These are phyloP conservation scores for Drosophila suboccidentalis DNA, from an alignment of 2,888 invertebrate species.

Conservation along the genomic window DNA sequence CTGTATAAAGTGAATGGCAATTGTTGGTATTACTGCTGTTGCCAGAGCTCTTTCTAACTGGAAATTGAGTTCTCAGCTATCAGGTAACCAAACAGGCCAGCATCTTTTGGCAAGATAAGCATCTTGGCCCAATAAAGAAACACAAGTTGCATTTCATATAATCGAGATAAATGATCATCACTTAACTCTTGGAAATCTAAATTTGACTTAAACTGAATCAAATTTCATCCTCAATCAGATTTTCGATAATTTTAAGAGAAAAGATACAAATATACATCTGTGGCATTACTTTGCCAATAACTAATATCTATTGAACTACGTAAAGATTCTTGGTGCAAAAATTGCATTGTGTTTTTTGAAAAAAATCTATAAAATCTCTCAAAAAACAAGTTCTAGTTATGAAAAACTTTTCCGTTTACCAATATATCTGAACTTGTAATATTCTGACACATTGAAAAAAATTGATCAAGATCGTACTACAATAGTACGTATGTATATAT, in stretches of 20 bases:
- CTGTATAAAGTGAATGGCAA: conserved; percentile 70
- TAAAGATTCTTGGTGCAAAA: background rate
- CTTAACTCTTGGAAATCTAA: background rate
- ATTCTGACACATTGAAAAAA: too few species aligned
- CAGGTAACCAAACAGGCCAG: conserved; percentile 47
- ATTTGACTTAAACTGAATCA: conserved; percentile 2
- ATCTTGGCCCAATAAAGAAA: conserved; percentile 30
- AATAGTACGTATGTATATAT: too few species aligned
- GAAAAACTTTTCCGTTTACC: too few species aligned
- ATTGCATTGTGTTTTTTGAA: too few species aligned
- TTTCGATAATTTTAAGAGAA: too few species aligned
- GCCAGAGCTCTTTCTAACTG: conserved; percentile 28
- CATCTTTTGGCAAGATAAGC: conserved; percentile 35
- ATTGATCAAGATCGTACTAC: too few species aligned
- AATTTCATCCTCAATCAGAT: background rate
- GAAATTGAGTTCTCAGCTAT: conserved; percentile 67
- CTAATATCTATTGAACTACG: background rate
- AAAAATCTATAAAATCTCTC: too few species aligned
- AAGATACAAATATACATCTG: background rate
- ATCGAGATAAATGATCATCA: conserved; percentile 44
- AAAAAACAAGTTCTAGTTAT: too few species aligned
- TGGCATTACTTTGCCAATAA: background rate
- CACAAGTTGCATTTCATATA: conserved; percentile 14
- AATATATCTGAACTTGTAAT: too few species aligned
- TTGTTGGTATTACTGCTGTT: background rate